phyloP scores from a whole-genome alignment of 1,140 invertebrate genomes.

The Sminthurinus signatus region DNA sequence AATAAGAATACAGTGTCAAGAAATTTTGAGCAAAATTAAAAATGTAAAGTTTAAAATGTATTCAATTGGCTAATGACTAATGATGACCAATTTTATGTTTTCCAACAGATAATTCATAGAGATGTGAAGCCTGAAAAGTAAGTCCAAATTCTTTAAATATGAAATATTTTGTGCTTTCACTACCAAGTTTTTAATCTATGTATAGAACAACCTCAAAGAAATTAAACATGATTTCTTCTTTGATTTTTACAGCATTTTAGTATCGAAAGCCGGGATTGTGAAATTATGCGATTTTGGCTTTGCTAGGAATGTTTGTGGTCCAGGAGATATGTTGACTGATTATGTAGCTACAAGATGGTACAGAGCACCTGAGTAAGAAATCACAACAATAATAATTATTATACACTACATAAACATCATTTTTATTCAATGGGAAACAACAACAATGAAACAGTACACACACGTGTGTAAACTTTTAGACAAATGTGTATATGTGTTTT shows the following conservation, averaged over 20 bases:
- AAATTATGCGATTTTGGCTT: constrained; percentile 88
- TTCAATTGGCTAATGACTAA: no score
- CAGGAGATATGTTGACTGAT: constrained; percentile 67
- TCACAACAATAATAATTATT: no score
- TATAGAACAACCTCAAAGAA: no score
- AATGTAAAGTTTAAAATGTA: constrained; percentile 2
- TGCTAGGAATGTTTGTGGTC: constrained; percentile 55
- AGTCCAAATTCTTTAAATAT: no score
- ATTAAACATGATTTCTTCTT: no score
- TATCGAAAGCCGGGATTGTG: constrained; percentile 69
- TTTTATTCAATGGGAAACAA: background rate
- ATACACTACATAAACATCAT: constrained; percentile 51
- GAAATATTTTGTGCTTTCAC: no score
- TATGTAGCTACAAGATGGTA: constrained; percentile 83
- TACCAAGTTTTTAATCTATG: no score
- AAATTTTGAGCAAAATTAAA: constrained; percentile 2
- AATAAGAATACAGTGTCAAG: background rate
- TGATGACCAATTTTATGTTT: no score
- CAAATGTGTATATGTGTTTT: no score
- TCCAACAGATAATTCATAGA: constrained; percentile 74
- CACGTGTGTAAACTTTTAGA: no score
- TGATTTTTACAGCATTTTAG: no score
- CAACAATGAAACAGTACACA: no score
- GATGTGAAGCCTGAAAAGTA: constrained; percentile 76
- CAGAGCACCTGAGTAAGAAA: constrained; percentile 71